phyloP scores from a whole-genome alignment of 2,888 invertebrate genomes.

The Sthenelais limicola region DNA sequence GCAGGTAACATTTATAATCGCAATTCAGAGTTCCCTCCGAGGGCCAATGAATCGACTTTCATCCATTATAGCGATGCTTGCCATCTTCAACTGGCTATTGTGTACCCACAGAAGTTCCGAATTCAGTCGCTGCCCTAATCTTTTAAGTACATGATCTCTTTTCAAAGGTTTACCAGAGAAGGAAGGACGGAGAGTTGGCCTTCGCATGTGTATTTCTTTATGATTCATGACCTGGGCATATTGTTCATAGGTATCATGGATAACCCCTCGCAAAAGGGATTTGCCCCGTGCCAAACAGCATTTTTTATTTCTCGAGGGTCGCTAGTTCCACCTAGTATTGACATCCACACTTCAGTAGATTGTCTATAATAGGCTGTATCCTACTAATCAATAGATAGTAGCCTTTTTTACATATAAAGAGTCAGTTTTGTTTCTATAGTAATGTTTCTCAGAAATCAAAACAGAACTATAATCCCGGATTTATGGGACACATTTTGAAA shows the following conservation, averaged over 20 bases:
- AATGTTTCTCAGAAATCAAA: no score
- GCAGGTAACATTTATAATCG: constrained; percentile 30
- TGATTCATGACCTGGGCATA: constrained; percentile 12
- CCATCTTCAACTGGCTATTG: constrained; percentile 3
- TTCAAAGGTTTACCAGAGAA: constrained; percentile 7
- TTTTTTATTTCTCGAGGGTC: no score
- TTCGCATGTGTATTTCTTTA: constrained; percentile 20
- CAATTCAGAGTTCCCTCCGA: not conserved
- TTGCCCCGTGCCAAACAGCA: constrained; percentile 7
- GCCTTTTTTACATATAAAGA: no score
- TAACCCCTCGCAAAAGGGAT: not conserved
- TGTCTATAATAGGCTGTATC: no score
- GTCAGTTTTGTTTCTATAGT: no score
- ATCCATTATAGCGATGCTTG: constrained; percentile 21
- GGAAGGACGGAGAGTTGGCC: constrained; percentile 5
- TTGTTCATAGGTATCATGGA: constrained; percentile 22
- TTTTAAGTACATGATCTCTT: constrained; percentile 38
- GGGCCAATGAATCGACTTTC: constrained; percentile 18
- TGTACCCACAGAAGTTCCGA: not conserved
- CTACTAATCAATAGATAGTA: no score
- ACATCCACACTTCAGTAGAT: no score
- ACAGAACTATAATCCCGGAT: no score
- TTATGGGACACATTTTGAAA: no score
- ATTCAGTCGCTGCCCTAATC: constrained; percentile 22
- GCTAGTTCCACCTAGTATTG: no score